A percentile compares a stretch with the other conserved stretches of the same genome.
Conservation (phyloP, 2,888 invertebrate species). For the Drosophila tripunctata region DNA sequence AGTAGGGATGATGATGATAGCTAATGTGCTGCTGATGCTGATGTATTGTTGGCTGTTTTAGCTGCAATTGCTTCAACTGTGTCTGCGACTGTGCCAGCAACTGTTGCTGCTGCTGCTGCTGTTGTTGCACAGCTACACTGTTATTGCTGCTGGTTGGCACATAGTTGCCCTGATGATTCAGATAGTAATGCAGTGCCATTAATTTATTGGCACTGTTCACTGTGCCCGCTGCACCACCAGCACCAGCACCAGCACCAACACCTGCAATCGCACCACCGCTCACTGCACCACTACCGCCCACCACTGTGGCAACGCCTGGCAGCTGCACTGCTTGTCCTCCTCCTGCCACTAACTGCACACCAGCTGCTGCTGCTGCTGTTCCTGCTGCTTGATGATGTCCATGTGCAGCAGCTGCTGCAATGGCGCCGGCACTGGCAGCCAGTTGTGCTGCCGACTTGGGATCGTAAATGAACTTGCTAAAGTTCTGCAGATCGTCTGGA, state of each 20-base stretch:
- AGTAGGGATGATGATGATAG: slow-evolving; percentile 81
- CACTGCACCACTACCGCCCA: slow-evolving; percentile 22
- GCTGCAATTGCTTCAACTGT: slow-evolving; percentile 79
- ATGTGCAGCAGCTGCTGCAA: slow-evolving; percentile 68
- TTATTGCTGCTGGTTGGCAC: slow-evolving; percentile 49
- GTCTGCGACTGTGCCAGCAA: slow-evolving; percentile 79
- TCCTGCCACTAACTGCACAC: slow-evolving; percentile 53
- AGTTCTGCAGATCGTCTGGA: slow-evolving; percentile 81
- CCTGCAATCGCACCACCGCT: slow-evolving; percentile 10
- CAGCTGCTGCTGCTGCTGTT: no score
- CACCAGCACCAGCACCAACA: slow-evolving; percentile 26
- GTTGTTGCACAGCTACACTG: slow-evolving; percentile 65
- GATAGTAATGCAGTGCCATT: slow-evolving; percentile 82
- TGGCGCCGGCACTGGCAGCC: slow-evolving; percentile 72
- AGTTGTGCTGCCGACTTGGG: slow-evolving; percentile 72
- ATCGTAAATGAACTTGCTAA: slow-evolving; percentile 80
- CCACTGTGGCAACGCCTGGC: slow-evolving; percentile 29
- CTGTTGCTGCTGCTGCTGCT: slow-evolving; percentile 63
- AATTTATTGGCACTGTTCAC: slow-evolving; percentile 66
- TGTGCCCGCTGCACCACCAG: slow-evolving; percentile 23
- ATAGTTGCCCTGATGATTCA: slow-evolving; percentile 81
- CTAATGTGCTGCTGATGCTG: slow-evolving; percentile 77
- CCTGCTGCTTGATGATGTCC: no score
- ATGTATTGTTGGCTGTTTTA: slow-evolving; percentile 82
- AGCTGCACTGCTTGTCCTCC: slow-evolving; percentile 30